A percentile compares a stretch with the other conserved stretches of the same genome.
phyloP scores from a whole-genome alignment of 2,888 invertebrate genomes.

The Acholoe squamosa region DNA sequence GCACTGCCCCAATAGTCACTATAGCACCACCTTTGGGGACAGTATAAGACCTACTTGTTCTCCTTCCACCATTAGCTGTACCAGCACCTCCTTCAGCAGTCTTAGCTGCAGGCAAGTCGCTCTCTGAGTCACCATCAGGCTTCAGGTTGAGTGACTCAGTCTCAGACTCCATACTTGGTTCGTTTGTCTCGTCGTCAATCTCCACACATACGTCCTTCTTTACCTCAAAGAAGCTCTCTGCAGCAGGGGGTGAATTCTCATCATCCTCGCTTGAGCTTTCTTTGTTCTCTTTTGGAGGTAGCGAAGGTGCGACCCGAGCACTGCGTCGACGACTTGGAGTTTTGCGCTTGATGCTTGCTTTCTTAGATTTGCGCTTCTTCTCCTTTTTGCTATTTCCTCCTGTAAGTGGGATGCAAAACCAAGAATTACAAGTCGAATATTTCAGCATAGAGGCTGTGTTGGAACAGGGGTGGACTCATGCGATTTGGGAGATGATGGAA shows the following conservation, averaged over 20 bases:
- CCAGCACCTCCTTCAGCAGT: background rate
- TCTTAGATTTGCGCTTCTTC: background rate
- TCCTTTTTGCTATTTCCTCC: background rate
- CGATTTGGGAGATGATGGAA: no score
- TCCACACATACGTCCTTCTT: slow-evolving; percentile 20
- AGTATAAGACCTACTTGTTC: background rate
- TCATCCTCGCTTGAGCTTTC: background rate
- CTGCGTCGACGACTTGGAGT: slow-evolving; percentile 22
- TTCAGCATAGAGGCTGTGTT: no score
- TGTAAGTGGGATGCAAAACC: background rate
- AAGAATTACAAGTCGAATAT: no score
- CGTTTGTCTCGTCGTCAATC: slow-evolving; percentile 25
- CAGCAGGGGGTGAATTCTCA: background rate
- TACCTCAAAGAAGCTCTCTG: background rate
- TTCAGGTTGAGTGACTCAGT: slow-evolving; percentile 45
- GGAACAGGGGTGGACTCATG: no score
- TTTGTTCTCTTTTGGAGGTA: background rate
- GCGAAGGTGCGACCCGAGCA: background rate
- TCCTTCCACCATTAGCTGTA: background rate
- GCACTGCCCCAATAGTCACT: slow-evolving; percentile 2
- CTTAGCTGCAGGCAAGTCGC: background rate
- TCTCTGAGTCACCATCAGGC: slow-evolving; percentile 29
- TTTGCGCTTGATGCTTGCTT: background rate
- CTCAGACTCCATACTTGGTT: slow-evolving; percentile 42
- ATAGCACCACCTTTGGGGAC: background rate